Evolutionary conservation across 2,888 invertebrate species (phyloP), one percentile per base, ranked within the genome.

Genomic region (Phragmatobia fuliginosa): DNA sequence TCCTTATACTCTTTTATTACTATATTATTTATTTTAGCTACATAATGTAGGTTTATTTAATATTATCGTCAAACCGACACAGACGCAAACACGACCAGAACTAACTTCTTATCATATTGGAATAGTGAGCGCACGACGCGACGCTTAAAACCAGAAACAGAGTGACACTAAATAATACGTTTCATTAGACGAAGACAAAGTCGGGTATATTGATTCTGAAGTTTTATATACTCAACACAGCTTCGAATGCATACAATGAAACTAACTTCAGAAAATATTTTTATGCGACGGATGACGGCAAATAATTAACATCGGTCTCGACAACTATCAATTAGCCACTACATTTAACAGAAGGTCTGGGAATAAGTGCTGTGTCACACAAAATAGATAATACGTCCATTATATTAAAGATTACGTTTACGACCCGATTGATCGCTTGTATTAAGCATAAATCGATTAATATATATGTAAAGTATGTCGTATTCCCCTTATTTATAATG

Each of bases 301-400:
- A 81, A 82, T 83, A 89, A 90, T 88, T 86, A 84, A 85, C 86
- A 87, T 85, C 83, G 80, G 80, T 82, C 79, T 78, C 72, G 74
- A 76, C 74, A 75, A 83, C 85, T 85, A 83, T 88, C 86, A 87
- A 85, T 87, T 90, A 87, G 81, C 80, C 88, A 88, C 86, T 63
- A 84, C 89, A 93, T 92, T 94, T 87, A 88, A 85, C 90, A 84
- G 82, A 85, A 86, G 86, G 87, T 85, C 91, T 92, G 92, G 85
- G 74, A 82, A 81, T 91, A 90, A 92, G 87, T 89, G 87, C 83
- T 85, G 78, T 82, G 86, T 88, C 88, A 84, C 76, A 83, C 78
- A 80, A 83, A 84, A 88, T 87, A 88, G 87, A 87, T 85, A 83
- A 82, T 84, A 78, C 78, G 83, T 84, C 86, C 90, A 89, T 92